These are phyloP conservation scores for Pseudonaja textilis DNA, from an alignment of 2,113 vertebrate genomes.

Conservation along the genomic window DNA sequence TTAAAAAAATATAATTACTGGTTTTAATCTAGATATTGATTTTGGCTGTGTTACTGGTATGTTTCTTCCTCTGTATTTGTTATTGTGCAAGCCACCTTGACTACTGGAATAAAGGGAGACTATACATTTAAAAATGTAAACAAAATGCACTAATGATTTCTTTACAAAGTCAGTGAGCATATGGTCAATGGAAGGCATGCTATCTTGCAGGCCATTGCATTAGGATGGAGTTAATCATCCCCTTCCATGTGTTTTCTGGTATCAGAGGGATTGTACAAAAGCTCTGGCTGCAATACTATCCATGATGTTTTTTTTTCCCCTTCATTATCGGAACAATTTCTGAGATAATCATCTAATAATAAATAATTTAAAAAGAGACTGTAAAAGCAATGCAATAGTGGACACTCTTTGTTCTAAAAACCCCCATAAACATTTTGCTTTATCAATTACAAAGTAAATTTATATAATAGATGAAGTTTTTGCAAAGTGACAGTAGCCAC, in stretches of 20 bases:
- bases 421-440: neutral
- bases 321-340: neutral
- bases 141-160: neutral
- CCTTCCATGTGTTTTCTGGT: neutral
- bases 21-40: neutral
- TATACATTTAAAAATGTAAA: neutral
- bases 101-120: neutral
- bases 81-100: neutral
- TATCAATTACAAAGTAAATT: neutral
- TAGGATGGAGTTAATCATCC: neutral
- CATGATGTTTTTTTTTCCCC: too few species aligned
- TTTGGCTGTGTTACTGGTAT: neutral
- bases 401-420: neutral
- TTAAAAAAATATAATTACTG: neutral
- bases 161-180: neutral
- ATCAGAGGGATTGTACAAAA: neutral
- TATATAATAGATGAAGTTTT: neutral
- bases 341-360: neutral
- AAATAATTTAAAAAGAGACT: neutral
- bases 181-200: neutral
- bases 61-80: neutral
- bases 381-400: neutral
- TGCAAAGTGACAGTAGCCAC: neutral
- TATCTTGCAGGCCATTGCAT: neutral
- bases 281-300: neutral